Evolutionary conservation across 2,888 invertebrate species (phyloP), one percentile per base, ranked within the genome.

Genomic region (Amorpha juglandis): DNA sequence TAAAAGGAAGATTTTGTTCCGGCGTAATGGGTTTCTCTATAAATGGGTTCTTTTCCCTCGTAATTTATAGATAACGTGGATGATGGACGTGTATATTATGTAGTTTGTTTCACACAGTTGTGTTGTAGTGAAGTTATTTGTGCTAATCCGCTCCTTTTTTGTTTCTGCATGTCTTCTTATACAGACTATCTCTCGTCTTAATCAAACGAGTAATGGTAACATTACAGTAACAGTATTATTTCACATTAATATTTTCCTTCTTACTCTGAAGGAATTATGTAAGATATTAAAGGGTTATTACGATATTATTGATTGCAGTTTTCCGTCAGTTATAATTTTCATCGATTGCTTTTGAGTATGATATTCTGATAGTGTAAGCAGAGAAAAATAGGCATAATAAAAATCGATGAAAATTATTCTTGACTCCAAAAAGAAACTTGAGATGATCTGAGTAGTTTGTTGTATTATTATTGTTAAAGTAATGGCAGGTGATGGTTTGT

Each of bases 1-100:
- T 70, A 67, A 69, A 42, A n/a, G 53, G 63, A 62, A 50, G 65
- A 51, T 63, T 69, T 71, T 69, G 63, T 68, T 71, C 27, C 67
- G 67, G 69, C 68, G 69, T 70, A 65, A 69, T 67, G 70, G 71
- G 67, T 63, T 64, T 64, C 50, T 35, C 6, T 58, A 38, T 58
- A 42, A 45, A 64, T 69, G 68, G 69, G 64, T 65, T 68, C 68
- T 65, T 68, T 66, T 67, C 19, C 35, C 11, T 48, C 35, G 7
- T 48, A 58, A 19, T 12, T 19, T 21, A 45, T 58, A 65, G 55
- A 65, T 21, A 8, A 14, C 21, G 35, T 33, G 64, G 64, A 64
- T 58, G 38, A 58, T 48, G 35, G 58, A 38, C 14, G 19, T 8
- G 47, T 45, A 6, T 19, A 35, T 47, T 50, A 48, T 16, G 48